Evolutionary conservation across 2,797 vertebrate species (phyloP), one percentile per base, ranked within the genome.

Genomic region (Poliocrania exsul): DNA sequence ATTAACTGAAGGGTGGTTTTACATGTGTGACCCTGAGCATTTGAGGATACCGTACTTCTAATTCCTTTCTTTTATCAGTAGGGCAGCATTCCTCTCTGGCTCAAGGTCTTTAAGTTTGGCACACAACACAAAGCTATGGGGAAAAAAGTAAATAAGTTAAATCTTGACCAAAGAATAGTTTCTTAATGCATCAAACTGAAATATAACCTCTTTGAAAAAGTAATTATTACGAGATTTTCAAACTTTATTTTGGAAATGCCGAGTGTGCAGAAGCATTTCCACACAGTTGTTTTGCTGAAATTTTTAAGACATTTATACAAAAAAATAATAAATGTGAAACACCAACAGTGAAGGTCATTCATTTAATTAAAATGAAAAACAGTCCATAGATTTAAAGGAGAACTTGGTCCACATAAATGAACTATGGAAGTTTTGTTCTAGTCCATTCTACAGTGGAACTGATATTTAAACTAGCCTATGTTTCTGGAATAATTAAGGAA

Each of bases 351-450:
- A 92, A 94, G 50, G 94, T 91, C 89, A 82, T 95, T 96, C 78
- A 94, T 96, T 96, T 97, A 95, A 94, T 96, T 92, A 97, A 93
- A 95, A 88, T 90, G 71, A 92, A 82, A 95, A 95, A 95, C 64
- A 93, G 94, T 91, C 80, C 92, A 97, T 57, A 77, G 81, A 85
- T 88, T 95, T 94, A 95, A 94, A 96, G 95, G 94, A 96, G 91
- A 95, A 97, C 90, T 95, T 96, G 95, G 95, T 97, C 94, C 92
- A 95, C 89, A 92, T 77, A 74, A 94, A 80, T 2, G 0, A 85
- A 84, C 83, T 53, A 79, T 15, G 4, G 29, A 90, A 61, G 37
- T 62, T 90, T 86, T 95, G 60, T 89, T 92, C 91, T 95, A 90
- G 74, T 65, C 60, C 54, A 46, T 94, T 93, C 64, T 93, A 37